Percentiles rank a stretch among this genome's conserved stretches.
Conservation (phyloP, 2,797 vertebrate species). For the Diglossa cyanea region DNA sequence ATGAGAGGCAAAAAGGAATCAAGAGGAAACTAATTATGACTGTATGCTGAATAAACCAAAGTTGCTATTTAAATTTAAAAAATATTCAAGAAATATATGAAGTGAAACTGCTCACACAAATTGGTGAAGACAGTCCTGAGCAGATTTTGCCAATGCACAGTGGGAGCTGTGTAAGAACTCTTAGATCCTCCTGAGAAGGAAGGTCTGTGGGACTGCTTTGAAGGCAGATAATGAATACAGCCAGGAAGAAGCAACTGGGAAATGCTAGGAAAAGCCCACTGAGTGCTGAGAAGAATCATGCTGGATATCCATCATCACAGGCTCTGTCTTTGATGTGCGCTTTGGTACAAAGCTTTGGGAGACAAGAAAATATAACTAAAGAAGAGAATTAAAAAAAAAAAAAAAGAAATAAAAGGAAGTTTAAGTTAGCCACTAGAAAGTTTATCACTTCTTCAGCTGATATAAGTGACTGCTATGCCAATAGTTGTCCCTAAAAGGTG, state of each 20-base stretch:
- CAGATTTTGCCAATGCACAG: background rate
- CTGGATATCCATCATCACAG: background rate
- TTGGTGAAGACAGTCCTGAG: background rate
- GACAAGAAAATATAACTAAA: background rate
- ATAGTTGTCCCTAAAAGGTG: background rate
- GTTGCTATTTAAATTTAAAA: background rate
- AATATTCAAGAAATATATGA: background rate
- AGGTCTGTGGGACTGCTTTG: background rate
- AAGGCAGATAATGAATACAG: constrained; percentile 1
- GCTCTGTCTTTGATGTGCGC: background rate
- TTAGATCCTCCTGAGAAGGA: background rate
- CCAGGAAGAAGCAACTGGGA: background rate
- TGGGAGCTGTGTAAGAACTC: background rate
- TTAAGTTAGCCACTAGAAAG: background rate
- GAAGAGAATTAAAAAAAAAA: background rate
- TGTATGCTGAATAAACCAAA: background rate
- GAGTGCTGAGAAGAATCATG: background rate
- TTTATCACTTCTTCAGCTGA: background rate
- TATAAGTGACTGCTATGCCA: background rate
- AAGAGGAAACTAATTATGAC: background rate
- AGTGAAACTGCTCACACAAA: background rate
- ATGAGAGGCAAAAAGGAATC: background rate
- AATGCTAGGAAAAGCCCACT: background rate
- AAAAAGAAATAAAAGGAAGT: background rate
- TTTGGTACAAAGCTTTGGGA: background rate